Percentiles rank a stretch among this genome's conserved stretches.
Evolutionary conservation across 1,140 invertebrate species (phyloP).

Genomic region (Drosophila parabipectinata): DNA sequence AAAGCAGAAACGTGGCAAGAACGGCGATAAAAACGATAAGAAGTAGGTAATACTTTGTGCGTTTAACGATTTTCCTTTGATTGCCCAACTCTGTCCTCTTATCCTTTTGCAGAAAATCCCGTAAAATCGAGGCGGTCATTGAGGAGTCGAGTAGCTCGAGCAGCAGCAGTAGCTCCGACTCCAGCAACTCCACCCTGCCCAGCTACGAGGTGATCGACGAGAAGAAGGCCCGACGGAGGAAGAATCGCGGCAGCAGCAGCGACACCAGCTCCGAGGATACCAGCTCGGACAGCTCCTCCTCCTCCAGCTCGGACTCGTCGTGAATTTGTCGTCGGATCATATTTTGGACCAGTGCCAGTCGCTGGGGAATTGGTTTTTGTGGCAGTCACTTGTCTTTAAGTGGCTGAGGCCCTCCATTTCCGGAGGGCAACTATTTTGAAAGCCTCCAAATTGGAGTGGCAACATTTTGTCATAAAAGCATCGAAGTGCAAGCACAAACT

Average conservation of each 20-base stretch:
- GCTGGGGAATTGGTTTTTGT: constrained; percentile 52
- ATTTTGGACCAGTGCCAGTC: constrained; percentile 54
- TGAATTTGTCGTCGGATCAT: constrained; percentile 27
- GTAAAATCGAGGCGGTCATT: constrained; percentile 75
- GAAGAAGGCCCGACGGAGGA: constrained; percentile 68
- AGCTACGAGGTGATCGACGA: constrained; percentile 83
- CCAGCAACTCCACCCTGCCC: constrained; percentile 79
- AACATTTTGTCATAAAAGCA: constrained; percentile 22
- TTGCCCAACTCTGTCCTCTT: not conserved
- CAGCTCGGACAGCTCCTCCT: constrained; percentile 64
- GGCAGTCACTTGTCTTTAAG: constrained; percentile 32
- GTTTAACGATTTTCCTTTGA: not conserved
- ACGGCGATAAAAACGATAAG: constrained; percentile 69
- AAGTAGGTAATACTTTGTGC: constrained; percentile 59
- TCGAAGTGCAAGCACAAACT: not conserved
- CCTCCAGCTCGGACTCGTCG: constrained; percentile 66
- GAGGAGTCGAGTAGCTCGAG: constrained; percentile 71
- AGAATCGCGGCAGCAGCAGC: constrained; percentile 50
- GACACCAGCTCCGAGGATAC: constrained; percentile 60
- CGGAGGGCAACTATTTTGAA: constrained; percentile 36
- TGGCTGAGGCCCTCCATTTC: constrained; percentile 26
- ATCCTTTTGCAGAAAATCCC: constrained; percentile 56
- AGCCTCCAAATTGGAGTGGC: constrained; percentile 11
- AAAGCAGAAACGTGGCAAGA: constrained; percentile 73
- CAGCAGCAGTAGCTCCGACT: constrained; percentile 66